These are phyloP conservation scores for Meteorus cinctellus DNA, from an alignment of 2,888 invertebrate species.

Conservation along the genomic window DNA sequence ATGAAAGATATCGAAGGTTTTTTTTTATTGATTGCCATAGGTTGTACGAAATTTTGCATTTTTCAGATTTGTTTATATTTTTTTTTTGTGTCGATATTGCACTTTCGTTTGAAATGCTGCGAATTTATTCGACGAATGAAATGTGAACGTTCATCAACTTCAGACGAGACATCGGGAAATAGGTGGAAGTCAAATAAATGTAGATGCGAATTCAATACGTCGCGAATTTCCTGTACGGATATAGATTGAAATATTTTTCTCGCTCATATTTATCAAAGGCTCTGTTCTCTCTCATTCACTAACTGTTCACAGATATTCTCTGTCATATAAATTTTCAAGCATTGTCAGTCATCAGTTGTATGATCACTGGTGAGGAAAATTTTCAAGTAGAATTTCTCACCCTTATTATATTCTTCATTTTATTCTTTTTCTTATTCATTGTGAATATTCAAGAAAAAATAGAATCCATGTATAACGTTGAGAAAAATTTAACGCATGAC, in stretches of 20 bases:
- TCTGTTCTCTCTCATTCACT: neutral
- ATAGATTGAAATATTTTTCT: slow-evolving; percentile 1
- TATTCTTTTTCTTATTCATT: no score
- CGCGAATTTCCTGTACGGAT: slow-evolving; percentile 22
- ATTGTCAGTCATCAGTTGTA: neutral
- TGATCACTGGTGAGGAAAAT: neutral
- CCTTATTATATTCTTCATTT: no score
- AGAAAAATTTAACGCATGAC: no score
- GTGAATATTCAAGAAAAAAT: no score
- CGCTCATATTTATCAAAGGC: slow-evolving; percentile 19
- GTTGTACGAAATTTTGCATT: no score
- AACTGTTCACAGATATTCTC: neutral
- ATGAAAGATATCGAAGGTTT: no score
- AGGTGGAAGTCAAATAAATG: neutral
- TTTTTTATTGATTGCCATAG: no score
- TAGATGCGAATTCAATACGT: neutral
- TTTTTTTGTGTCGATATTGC: no score
- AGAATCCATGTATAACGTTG: no score
- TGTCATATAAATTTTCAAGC: neutral
- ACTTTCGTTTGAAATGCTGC: no score
- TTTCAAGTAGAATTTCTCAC: no score
- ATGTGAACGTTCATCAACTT: neutral
- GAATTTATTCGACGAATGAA: neutral
- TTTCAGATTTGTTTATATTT: no score
- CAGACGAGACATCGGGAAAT: neutral